Evolutionary conservation across 2,888 invertebrate species (phyloP).

Genomic region (Horisme vitalbata): DNA sequence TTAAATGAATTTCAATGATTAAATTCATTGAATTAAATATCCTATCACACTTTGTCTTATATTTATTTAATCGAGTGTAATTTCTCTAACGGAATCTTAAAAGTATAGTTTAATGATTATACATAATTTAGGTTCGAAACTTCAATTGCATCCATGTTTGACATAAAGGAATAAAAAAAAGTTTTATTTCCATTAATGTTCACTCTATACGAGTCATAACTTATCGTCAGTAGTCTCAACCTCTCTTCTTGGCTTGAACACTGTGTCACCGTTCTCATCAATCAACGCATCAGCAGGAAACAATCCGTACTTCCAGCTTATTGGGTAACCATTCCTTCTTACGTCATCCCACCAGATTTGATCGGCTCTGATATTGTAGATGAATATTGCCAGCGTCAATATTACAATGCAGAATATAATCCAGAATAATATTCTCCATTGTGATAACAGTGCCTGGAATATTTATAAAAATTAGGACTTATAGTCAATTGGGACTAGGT

Average conservation of each 20-base stretch:
- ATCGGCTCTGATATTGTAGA: conserved; percentile 13
- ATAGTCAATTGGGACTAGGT: no score
- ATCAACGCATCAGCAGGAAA: conserved; percentile 43
- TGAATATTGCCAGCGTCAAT: conserved; percentile 5
- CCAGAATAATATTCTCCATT: conserved; percentile 52
- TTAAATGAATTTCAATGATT: no score
- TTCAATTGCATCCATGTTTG: no score
- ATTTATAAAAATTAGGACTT: conserved; percentile 1
- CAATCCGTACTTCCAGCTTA: conserved; percentile 63
- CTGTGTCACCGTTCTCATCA: conserved; percentile 13
- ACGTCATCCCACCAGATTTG: conserved; percentile 55
- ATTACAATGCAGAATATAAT: conserved; percentile 11
- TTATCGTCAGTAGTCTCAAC: background rate
- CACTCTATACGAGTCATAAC: no score
- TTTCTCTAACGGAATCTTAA: no score
- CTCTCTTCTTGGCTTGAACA: conserved; percentile 2
- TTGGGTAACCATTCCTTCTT: conserved; percentile 67
- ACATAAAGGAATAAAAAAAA: no score
- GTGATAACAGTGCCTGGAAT: conserved; percentile 43
- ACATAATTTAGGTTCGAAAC: no score
- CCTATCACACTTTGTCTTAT: no score
- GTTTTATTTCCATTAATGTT: no score
- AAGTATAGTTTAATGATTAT: no score
- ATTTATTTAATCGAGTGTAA: no score
- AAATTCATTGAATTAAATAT: no score